A percentile compares a stretch with the other conserved stretches of the same genome.
Evolutionary conservation across 2,113 vertebrate species (phyloP).

Genomic region (Tachysurus vachellii): DNA sequence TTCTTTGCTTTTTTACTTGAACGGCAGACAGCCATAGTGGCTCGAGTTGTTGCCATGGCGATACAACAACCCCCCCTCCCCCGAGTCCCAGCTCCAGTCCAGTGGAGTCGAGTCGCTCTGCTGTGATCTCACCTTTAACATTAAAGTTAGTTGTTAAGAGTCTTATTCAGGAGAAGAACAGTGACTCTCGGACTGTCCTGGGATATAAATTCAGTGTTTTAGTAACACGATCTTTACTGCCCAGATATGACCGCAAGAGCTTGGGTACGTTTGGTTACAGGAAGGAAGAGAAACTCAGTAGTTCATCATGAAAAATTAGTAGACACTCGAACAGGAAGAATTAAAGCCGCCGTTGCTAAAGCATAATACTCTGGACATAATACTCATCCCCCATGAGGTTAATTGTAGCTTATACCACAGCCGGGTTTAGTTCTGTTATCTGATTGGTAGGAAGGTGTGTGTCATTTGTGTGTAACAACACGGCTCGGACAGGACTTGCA

Average conservation of each 20-base stretch:
- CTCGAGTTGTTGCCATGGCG: neutral
- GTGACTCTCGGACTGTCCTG: neutral
- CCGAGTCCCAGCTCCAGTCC: neutral
- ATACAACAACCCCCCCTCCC: neutral
- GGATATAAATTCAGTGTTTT: neutral
- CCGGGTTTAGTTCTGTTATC: neutral
- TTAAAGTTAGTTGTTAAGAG: neutral
- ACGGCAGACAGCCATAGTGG: too few species aligned
- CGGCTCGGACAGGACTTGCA: too few species aligned
- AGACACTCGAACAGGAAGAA: neutral
- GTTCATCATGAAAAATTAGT: too few species aligned
- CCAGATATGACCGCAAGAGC: neutral
- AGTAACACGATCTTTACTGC: neutral
- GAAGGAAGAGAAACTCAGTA: neutral
- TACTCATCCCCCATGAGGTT: neutral
- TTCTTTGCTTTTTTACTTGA: neutral
- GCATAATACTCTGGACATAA: neutral
- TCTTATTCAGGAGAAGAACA: neutral
- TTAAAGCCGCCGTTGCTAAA: neutral
- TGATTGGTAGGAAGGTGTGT: neutral
- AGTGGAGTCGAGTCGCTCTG: neutral
- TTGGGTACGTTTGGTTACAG: neutral
- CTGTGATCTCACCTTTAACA: constrained; percentile 9
- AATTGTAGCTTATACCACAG: neutral
- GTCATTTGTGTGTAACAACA: neutral